Percentiles rank a stretch among this genome's conserved stretches.
Evolutionary conservation across 2,113 vertebrate genomes (phyloP).

Genomic region (Chaetorhynchus papuensis): DNA sequence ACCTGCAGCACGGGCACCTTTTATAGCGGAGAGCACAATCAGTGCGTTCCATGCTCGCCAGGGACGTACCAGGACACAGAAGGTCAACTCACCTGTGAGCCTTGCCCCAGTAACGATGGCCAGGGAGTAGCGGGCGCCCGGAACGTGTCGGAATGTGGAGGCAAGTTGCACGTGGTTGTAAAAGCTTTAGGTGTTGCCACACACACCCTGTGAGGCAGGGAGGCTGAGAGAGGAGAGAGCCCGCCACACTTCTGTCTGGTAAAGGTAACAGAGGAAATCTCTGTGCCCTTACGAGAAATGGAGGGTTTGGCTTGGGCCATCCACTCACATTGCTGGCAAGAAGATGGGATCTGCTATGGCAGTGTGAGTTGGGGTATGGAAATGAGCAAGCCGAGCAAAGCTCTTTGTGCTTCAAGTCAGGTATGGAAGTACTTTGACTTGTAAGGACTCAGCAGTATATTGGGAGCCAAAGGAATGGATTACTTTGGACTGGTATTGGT

Average conservation of each 20-base stretch:
- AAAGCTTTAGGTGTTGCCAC: not conserved
- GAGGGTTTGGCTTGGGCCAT: not conserved
- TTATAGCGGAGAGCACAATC: constrained; percentile 85
- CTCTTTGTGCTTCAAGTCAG: not conserved
- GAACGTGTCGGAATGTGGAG: constrained; percentile 93
- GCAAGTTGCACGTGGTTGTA: constrained; percentile 59
- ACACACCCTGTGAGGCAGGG: not conserved
- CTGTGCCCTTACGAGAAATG: not conserved
- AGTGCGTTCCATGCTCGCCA: constrained; percentile 80
- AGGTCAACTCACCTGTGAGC: constrained; percentile 89
- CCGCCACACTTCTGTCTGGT: not conserved
- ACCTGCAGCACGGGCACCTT: constrained; percentile 85
- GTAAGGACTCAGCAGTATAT: not conserved
- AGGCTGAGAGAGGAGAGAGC: not conserved
- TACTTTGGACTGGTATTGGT: not conserved
- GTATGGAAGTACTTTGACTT: not conserved
- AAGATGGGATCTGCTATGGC: not conserved
- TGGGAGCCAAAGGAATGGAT: not conserved
- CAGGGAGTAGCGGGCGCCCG: constrained; percentile 81
- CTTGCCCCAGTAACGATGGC: constrained; percentile 86
- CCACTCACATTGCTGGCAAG: not conserved
- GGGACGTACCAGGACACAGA: constrained; percentile 90
- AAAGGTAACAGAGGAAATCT: not conserved
- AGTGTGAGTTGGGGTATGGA: not conserved
- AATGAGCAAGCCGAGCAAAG: not conserved